Conservation (phyloP, 2,113 vertebrate species). For the Antennarius striatus region DNA sequence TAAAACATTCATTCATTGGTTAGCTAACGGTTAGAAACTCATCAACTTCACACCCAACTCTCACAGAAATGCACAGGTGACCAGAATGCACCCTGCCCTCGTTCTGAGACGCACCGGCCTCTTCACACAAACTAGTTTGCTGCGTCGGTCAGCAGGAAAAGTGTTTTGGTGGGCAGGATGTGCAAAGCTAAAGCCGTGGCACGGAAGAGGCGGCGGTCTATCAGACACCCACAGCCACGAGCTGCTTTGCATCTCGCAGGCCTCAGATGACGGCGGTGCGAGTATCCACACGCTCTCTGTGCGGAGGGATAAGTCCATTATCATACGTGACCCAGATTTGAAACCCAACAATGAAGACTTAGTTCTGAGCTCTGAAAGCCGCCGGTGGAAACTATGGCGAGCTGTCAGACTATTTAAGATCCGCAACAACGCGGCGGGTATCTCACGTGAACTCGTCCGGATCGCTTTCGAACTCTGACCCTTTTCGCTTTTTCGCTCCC, state of each 20-base stretch:
- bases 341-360: conserved; percentile 44
- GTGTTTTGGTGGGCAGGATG: conserved; percentile 38
- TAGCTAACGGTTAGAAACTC: too few species aligned
- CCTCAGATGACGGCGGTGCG: conserved; percentile 42
- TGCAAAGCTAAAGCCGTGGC: conserved; percentile 35
- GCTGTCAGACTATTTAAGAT: conserved; percentile 23
- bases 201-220: conserved; percentile 35
- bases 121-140: conserved; percentile 31
- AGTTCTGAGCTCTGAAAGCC: conserved; percentile 52
- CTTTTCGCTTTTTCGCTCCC: conserved; percentile 5
- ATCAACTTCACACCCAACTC: too few species aligned
- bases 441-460: conserved; percentile 15
- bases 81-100: conserved; percentile 10
- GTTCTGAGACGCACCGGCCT: conserved; percentile 4
- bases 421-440: neutral
- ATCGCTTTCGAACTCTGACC: neutral
- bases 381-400: conserved; percentile 40
- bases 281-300: conserved; percentile 33
- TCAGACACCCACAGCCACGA: conserved; percentile 46
- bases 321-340: conserved; percentile 59
- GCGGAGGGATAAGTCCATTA: conserved; percentile 58
- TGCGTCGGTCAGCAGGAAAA: conserved; percentile 44
- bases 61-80: conserved; percentile 34
- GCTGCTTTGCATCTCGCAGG: conserved; percentile 50
- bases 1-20: conserved; percentile 1